These are phyloP conservation scores for Mesochorus sp. DNA, from an alignment of 2,888 invertebrate species.

Conservation along the genomic window DNA sequence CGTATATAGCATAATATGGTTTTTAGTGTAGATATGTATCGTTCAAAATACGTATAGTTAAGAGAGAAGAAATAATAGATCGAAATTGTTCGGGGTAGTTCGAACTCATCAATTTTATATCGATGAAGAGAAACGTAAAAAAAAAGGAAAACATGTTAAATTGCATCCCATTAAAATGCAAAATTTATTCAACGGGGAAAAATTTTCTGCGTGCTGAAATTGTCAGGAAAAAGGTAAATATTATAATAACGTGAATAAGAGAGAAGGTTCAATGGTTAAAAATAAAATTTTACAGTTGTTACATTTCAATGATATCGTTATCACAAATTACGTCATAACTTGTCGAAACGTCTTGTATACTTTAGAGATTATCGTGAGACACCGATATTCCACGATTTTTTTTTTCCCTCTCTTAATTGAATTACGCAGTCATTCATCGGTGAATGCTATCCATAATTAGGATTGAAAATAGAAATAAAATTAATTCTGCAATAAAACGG, in stretches of 20 bases:
- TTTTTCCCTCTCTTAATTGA: background rate
- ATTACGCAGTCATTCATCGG: background rate
- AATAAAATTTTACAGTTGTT: too few relatives aligned
- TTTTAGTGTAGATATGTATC: background rate
- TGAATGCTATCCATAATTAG: background rate
- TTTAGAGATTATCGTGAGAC: background rate
- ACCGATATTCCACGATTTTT: background rate
- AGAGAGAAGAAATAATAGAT: conserved; percentile 35
- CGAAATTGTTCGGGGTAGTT: conserved; percentile 2
- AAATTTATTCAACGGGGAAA: background rate
- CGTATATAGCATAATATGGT: conserved; percentile 30
- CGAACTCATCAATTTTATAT: conserved; percentile 20
- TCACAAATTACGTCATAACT: too few relatives aligned
- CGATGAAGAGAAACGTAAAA: background rate
- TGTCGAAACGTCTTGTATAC: too few relatives aligned
- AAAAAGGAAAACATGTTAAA: too few relatives aligned
- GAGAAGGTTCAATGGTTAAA: too few relatives aligned
- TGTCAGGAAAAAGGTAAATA: too few relatives aligned
- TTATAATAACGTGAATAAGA: too few relatives aligned
- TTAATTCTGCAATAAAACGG: conserved; percentile 12
- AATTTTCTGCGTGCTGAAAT: too few relatives aligned
- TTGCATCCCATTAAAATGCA: too few relatives aligned
- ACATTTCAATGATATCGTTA: too few relatives aligned
- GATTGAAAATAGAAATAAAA: background rate
- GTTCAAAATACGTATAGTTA: conserved; percentile 2